phyloP scores from a whole-genome alignment of 2,888 invertebrate species.

The Strigamia maritima region DNA sequence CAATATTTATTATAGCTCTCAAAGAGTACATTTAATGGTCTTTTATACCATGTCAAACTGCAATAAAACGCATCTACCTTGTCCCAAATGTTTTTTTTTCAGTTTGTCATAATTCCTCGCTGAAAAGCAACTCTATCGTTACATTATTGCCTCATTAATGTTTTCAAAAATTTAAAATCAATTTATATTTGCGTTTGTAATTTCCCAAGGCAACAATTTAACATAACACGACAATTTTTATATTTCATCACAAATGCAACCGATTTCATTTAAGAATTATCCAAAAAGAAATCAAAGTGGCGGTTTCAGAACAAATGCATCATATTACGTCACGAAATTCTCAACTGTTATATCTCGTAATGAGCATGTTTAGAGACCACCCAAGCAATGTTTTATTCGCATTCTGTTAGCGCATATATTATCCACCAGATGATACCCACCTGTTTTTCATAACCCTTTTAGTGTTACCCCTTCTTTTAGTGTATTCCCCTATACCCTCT shows the following conservation, averaged over 20 bases:
- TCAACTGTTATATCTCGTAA: not conserved
- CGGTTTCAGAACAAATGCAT: not conserved
- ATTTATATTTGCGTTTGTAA: not conserved
- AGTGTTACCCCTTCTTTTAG: no score
- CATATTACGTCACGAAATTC: not conserved
- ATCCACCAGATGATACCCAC: no score
- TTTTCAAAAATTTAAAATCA: not conserved
- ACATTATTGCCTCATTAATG: not conserved
- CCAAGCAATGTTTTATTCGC: no score
- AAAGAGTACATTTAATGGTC: not conserved
- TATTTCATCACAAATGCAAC: not conserved
- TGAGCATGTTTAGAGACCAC: not conserved
- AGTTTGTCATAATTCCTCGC: not conserved
- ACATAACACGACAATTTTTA: not conserved
- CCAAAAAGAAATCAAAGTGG: not conserved
- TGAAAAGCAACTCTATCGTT: not conserved
- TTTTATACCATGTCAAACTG: not conserved
- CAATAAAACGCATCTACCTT: not conserved
- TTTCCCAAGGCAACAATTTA: not conserved
- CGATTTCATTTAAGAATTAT: not conserved
- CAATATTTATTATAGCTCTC: not conserved
- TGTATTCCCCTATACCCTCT: no score
- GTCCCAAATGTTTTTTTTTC: not conserved
- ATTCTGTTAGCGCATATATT: no score
- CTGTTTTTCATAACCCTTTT: no score